phyloP scores from a whole-genome alignment of 2,888 invertebrate species.

The Leucania comma region DNA sequence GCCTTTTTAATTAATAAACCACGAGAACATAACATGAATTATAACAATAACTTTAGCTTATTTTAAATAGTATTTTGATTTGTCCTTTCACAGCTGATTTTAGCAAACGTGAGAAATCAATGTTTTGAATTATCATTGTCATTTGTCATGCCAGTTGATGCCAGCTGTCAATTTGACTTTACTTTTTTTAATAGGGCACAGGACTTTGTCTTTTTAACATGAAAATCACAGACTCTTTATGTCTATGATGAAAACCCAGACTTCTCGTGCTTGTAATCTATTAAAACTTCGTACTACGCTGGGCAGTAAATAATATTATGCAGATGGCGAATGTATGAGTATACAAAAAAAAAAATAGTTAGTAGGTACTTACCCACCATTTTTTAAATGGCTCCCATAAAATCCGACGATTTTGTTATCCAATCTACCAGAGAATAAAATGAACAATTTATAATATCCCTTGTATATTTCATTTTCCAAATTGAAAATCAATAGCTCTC shows the following conservation, averaged over 20 bases:
- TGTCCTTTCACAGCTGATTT: constrained; percentile 37
- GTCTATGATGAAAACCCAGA: no score
- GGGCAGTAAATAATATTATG: neutral
- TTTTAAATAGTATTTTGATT: constrained; percentile 12
- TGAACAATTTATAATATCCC: constrained; percentile 79
- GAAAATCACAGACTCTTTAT: no score
- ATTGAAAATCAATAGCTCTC: constrained; percentile 82
- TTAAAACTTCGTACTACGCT: neutral
- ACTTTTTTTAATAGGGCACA: neutral
- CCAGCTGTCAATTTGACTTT: neutral
- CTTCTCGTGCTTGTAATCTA: no score
- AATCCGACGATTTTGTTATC: constrained; percentile 89
- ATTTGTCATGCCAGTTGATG: neutral
- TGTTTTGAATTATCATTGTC: constrained; percentile 24
- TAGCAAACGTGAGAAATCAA: neutral
- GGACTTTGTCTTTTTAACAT: no score
- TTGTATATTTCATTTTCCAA: constrained; percentile 72
- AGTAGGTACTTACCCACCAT: constrained; percentile 77
- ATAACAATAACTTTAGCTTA: neutral
- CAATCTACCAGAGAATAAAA: constrained; percentile 89
- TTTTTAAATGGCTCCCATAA: constrained; percentile 90
- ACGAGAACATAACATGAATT: constrained; percentile 39
- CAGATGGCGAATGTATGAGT: neutral
- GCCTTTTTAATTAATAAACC: constrained; percentile 20
- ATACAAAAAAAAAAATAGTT: no score